Evolutionary conservation across 2,888 invertebrate genomes (phyloP), one percentile per base, ranked within the genome.

Genomic region (Polylopha cassiicola): DNA sequence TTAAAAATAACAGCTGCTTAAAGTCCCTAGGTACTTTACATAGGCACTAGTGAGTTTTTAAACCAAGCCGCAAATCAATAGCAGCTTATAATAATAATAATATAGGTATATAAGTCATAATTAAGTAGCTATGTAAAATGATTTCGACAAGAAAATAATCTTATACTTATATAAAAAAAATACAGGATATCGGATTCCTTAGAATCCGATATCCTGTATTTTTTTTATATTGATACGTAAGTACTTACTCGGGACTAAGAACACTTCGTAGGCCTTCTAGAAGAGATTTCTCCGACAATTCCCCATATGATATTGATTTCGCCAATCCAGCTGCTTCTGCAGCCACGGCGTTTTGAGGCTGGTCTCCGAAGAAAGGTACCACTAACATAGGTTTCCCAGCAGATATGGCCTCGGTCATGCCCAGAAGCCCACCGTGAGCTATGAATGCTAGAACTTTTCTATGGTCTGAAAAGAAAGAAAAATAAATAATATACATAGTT

Each of bases 321-420:
- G 87, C 89, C 2, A 87, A 75, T 3, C 89, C 89, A 1, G 73
- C 76, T 2, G 75, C 75, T 34, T 78, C 69, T 0, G 88, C 77
- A 3, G 86, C 80, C 2, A 77, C 81, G 0, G 87, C 88, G 53
- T 90, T 90, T 21, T 77, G 63, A 6, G 82, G 81, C 65, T 90
- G 90, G 65, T 90, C 90, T 9, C 89, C 90, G 54, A 87, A 89
- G 71, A 89, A 89, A 0, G 90, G 90, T 46, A 90, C 81, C 21
- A 88, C 80, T 32, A 90, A 58, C 69, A 88, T 87, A 3, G 90
- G 90, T 36, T 89, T 89, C 1, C 89, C 90, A 1, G 86, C 86
- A 4, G 88, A 82, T 7, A 89, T 82, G 1, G 88, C 88, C 50
- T 90, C 90, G 0, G 87, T 89, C 65, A 87, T 86, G 18, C 90